Evolutionary conservation across 1,140 invertebrate genomes (phyloP), one percentile per base, ranked within the genome.

Genomic region (Agrypnia vestita): DNA sequence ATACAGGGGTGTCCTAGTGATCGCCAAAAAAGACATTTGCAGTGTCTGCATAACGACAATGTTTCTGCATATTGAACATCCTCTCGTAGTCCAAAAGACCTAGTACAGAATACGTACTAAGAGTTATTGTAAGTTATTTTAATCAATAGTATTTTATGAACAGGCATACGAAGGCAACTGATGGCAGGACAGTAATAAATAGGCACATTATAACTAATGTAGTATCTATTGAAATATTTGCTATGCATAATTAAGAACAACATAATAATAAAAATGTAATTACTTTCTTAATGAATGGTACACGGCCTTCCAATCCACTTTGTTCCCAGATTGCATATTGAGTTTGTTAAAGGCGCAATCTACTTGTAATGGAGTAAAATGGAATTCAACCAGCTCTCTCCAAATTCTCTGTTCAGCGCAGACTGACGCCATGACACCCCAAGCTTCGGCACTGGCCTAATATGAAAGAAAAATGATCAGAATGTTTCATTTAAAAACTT

Each of bases 11-110:
- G 96, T 0, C 96, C 96, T 59, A 96, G 91, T 0, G 95, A 96
- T 84, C 97, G 94, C 98, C 98, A 99, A 87, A 99, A 99, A 47
- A 99, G 92, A 86, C 97, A 98, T 84, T 97, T 94, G 88, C 98
- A 99, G 86, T 97, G 96, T 79, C 96, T 93, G 88, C 98, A 99
- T 55, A 99, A 90, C 59, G 97, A 96, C 80, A 99, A 91, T 86
- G 97, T 97, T 88, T 99, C 98, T 0, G 97, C 96, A 88, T 96
- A 99, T 84, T 93, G 92, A 21, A 91, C 87, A 81, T 98, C 96
- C 89, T 99, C 97, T 80, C 95, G 93, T 17, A 97, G 90, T 17
- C 97, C 97, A 87, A 95, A 97, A 81, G 94, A 92, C 85, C 97
- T 97, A 84, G 15, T 13, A 71, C 49, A 53, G 6, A 71, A 49